phyloP scores from a whole-genome alignment of 1,140 invertebrate species.

The Maniola jurtina region DNA sequence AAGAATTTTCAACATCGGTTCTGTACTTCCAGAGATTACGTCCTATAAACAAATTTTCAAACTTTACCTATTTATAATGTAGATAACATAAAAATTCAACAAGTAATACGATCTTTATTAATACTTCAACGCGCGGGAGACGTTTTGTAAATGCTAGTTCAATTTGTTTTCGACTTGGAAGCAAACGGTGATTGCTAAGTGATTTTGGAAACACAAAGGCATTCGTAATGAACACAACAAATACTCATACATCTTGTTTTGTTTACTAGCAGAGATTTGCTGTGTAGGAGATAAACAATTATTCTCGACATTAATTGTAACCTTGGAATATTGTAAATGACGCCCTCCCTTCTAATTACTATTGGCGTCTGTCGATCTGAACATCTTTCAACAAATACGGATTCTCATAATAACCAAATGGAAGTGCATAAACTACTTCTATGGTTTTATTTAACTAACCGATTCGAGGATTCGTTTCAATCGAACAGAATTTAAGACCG shows the following conservation, averaged over 20 bases:
- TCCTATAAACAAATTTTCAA: too few relatives aligned
- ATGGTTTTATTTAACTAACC: too few relatives aligned
- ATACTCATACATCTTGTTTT: slow-evolving; percentile 16
- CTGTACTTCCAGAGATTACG: too few relatives aligned
- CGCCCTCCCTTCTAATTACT: slow-evolving; percentile 47
- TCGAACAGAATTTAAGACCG: too few relatives aligned
- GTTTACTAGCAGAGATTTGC: slow-evolving; percentile 38
- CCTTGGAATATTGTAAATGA: slow-evolving; percentile 39
- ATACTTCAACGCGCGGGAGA: neutral
- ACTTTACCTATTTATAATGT: too few relatives aligned
- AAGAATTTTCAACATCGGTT: too few relatives aligned
- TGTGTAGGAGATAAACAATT: slow-evolving; percentile 55
- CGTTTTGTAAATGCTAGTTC: neutral
- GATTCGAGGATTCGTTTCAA: neutral
- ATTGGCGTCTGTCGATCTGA: slow-evolving; percentile 22
- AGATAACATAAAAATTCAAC: too few relatives aligned
- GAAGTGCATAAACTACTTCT: too few relatives aligned
- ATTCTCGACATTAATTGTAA: slow-evolving; percentile 47
- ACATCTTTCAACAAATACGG: slow-evolving; percentile 13
- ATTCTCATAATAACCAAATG: neutral
- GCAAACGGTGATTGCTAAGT: neutral
- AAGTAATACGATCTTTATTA: too few relatives aligned
- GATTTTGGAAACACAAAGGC: slow-evolving; percentile 6
- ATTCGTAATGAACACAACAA: slow-evolving; percentile 8
- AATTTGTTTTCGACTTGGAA: neutral